Evolutionary conservation across 2,888 invertebrate genomes (phyloP), one percentile per base, ranked within the genome.

Genomic region (Drosophila merina): DNA sequence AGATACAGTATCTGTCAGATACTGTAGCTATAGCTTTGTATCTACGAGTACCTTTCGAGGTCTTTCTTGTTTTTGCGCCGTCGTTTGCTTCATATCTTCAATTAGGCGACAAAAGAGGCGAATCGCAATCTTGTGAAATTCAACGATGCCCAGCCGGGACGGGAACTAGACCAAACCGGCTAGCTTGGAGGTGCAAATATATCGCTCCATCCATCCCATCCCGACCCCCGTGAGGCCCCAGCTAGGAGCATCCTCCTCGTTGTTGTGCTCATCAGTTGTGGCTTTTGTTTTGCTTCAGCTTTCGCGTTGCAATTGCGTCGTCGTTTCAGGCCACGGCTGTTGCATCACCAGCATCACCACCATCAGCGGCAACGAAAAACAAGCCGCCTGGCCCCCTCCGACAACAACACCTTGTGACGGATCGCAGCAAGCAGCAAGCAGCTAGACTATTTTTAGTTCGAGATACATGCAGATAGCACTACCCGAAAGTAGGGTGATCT

Each of bases 91-190:
- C 69, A 56, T 77, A 59, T 60, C 72, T 58, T 69, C 66, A 77
- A 79, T 77, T 76, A 54, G 55, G 60, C 33, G 52, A 40, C 33
- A 50, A 75, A 80, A 76, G 79, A 81, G 70, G 75, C 74, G 74
- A 85, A 58, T 82, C 71, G 83, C 76, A 79, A 79, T 75, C 74
- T 87, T 85, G 75, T 87, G 83, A 84, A 87, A 84, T 85, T 80
- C 80, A 71, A 76, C 76, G 73, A 83, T 78, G 79, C 78, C 76
- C 84, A 76, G 57, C 66, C 28, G 28, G 28, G 54, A 66, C 64
- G 70, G 54, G 76, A 72, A 71, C 64, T 63, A 45, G 63, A 64
- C 45, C 44, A 38, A 60, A 62, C 72, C 40, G 45, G 45, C 54
- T 60, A 40, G 45, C 54, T 54, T 70, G 30, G 49, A 51, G 58